Base-by-base conservation (phyloP, 2,113 vertebrate genomes). In the Gadus chalcogrammus region DNA sequence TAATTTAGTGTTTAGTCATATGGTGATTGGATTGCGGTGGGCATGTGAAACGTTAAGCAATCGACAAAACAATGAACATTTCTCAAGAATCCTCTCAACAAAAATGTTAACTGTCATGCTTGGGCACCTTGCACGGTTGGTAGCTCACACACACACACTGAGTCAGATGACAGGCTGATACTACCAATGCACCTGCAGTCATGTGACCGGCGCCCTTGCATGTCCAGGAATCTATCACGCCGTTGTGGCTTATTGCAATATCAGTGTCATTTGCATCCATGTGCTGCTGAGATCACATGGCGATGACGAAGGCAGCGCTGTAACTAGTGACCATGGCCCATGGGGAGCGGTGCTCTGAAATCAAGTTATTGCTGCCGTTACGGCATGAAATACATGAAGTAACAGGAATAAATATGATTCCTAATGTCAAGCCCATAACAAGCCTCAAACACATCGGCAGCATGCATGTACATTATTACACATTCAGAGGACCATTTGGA, bases 101-200 rank as follows among this genome's bases (percentile, higher is more conserved):
- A 82, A 85, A 87, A 86, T 84, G 65, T 67, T 55, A 73, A 78
- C 76, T 74, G 82, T 81, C 86, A 84, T 68, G 77, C 85, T 73
- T 88, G 85, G 65, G 67, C 82, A 80, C 76, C 73, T 80, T 60
- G 67, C 70, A 35, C 31, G 31, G 31, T 48, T 70, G 71, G 69
- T 68, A 48, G 12, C 42, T 1, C 61, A 27, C 61, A 27, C 61
- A 62, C 61, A 76, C 55, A 53, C 31, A 61, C 60, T 58, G 55
- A n/a, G 55, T 58, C 24, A 24, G 55, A 17, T 58, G 55, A 61
- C 60, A 20, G 6, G n/a, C 16, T 18, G 58, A 18, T 17, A n/a
- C 11, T 18, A 59, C 8, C 56, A 9, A 17, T 59, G n/a, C 15
- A 59, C 56, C 15, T 17, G 56, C 4, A 6, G 63, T 79, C 69